Evolutionary conservation across 2,888 invertebrate genomes (phyloP).

Genomic region (Hydrotaea diabolus): DNA sequence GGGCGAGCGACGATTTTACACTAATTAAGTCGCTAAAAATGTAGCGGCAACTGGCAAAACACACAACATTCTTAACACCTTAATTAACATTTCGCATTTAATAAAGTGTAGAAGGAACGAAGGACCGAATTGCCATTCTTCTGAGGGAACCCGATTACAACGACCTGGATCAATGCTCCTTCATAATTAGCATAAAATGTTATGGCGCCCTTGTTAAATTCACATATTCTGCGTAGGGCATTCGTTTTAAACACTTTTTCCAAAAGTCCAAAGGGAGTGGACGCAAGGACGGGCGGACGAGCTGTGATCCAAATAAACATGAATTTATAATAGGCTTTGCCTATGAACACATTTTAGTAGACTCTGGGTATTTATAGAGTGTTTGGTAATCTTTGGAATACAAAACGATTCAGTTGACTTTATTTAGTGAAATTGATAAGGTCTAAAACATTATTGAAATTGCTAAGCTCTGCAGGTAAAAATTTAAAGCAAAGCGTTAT

Average conservation of each 20-base stretch:
- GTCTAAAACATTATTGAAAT: too few species aligned
- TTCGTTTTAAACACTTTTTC: too few species aligned
- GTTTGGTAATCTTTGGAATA: not conserved
- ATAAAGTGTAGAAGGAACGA: slow-evolving; percentile 21
- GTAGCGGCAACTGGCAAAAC: slow-evolving; percentile 50
- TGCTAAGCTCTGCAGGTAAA: too few species aligned
- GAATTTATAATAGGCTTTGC: not conserved
- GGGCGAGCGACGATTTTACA: slow-evolving; percentile 35
- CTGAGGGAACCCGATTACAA: not conserved
- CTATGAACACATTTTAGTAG: not conserved
- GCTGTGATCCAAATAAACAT: not conserved
- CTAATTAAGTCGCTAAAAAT: slow-evolving; percentile 54
- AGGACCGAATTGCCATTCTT: slow-evolving; percentile 22
- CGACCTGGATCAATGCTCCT: slow-evolving; percentile 4
- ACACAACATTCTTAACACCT: slow-evolving; percentile 44
- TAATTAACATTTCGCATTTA: slow-evolving; percentile 51
- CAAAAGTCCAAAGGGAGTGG: not conserved
- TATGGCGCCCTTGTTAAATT: not conserved
- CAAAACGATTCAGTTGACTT: too few species aligned
- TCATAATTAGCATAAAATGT: slow-evolving; percentile 14
- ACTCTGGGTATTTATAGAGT: not conserved
- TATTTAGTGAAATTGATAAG: too few species aligned
- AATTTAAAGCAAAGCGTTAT: too few species aligned
- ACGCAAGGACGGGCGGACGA: not conserved
- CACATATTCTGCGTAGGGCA: not conserved